Conservation (phyloP, 2,888 invertebrate genomes). For the Fissipunctia ypsillon region DNA sequence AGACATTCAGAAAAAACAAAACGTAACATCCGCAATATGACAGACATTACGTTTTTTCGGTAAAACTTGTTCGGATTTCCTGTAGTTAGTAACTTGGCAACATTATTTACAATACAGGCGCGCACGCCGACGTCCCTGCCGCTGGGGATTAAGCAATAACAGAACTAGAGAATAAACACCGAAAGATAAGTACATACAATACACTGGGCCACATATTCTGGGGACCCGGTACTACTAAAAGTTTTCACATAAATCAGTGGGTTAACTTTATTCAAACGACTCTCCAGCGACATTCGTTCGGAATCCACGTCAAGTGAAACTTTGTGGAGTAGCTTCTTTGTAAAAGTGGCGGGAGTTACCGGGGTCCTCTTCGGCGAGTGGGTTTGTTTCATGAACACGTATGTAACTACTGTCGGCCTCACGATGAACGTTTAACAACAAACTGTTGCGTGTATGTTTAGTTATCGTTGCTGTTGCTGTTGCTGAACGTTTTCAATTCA, state of each 20-base stretch:
- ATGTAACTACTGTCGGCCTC: constrained; percentile 67
- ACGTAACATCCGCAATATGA: constrained; percentile 5
- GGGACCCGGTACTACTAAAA: constrained; percentile 78
- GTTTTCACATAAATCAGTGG: constrained; percentile 89
- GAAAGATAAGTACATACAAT: constrained; percentile 81
- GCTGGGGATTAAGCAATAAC: constrained; percentile 79
- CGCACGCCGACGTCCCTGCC: constrained; percentile 70
- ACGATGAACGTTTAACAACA: constrained; percentile 62
- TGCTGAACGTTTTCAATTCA: not conserved
- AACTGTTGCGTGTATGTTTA: constrained; percentile 62
- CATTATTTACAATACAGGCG: constrained; percentile 65
- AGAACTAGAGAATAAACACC: constrained; percentile 79
- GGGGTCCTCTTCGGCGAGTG: constrained; percentile 67
- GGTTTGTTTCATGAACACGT: constrained; percentile 76
- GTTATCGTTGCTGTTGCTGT: constrained; percentile 33
- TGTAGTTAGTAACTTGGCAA: constrained; percentile 58
- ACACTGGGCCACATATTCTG: constrained; percentile 82
- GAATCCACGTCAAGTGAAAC: constrained; percentile 85
- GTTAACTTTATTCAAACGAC: constrained; percentile 90
- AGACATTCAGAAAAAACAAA: not conserved
- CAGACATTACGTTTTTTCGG: constrained; percentile 27
- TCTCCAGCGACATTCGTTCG: constrained; percentile 89
- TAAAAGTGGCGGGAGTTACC: constrained; percentile 78
- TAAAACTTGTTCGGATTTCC: constrained; percentile 28
- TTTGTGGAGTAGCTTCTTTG: constrained; percentile 83